Conservation (phyloP, 2,797 vertebrate species). For the Hapalemur alaotrensis region DNA sequence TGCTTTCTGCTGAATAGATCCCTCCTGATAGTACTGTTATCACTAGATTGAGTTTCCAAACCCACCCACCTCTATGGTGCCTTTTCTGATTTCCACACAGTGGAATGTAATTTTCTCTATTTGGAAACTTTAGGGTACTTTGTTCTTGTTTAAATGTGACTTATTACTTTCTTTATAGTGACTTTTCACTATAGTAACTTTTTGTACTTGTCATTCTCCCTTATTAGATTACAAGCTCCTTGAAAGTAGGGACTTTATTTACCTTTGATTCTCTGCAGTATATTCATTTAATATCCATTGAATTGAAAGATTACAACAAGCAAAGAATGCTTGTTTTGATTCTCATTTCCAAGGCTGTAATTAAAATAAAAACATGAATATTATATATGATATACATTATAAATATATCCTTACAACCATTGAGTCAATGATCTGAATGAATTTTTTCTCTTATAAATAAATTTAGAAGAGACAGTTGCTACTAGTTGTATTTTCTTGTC, state of each 20-base stretch:
- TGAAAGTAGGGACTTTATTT: not conserved
- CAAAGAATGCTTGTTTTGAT: not conserved
- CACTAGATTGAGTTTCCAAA: not conserved
- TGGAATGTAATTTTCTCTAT: not conserved
- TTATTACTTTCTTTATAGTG: not conserved
- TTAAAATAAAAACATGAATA: not conserved
- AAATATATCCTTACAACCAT: not conserved
- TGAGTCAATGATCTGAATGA: not conserved
- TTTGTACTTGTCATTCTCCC: not conserved
- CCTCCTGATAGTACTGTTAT: not conserved
- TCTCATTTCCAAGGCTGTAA: not conserved
- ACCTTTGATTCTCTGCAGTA: not conserved
- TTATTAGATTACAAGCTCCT: constrained; percentile 2
- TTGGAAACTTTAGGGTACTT: not conserved
- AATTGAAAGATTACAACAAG: not conserved
- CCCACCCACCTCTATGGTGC: not conserved
- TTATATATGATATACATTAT: not conserved
- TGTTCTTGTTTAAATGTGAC: not conserved
- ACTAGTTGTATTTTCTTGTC: not conserved
- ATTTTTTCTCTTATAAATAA: not conserved
- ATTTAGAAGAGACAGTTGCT: not conserved
- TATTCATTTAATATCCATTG: not conserved
- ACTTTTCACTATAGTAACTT: not conserved
- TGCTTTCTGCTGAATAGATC: not conserved
- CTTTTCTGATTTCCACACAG: not conserved